A percentile compares a stretch with the other conserved stretches of the same genome.
Evolutionary conservation across 1,140 invertebrate genomes (phyloP).

Genomic region (Ganaspis sp.): DNA sequence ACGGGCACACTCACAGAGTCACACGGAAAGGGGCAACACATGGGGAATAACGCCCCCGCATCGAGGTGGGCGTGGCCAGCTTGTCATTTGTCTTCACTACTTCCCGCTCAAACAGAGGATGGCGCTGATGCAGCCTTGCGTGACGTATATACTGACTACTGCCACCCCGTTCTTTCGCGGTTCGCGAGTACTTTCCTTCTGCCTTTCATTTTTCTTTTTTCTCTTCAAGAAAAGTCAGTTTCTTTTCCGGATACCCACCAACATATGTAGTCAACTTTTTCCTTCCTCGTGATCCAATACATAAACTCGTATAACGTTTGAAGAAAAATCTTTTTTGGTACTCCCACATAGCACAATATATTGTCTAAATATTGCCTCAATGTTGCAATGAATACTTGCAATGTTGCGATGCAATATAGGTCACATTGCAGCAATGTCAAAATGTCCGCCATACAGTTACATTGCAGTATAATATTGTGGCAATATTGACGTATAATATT

Average conservation of each 20-base stretch:
- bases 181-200: constrained; percentile 43
- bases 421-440: no score
- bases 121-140: constrained; percentile 54
- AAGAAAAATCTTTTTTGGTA: no score
- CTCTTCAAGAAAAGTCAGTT: constrained; percentile 26
- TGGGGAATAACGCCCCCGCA: constrained; percentile 64
- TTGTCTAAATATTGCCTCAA: no score
- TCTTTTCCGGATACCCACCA: constrained; percentile 16
- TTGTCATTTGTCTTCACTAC: constrained; percentile 70
- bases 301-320: neutral
- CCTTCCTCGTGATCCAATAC: neutral
- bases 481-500: no score
- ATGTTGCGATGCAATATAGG: no score
- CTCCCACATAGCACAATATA: no score
- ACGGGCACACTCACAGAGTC: neutral
- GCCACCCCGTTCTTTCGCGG: constrained; percentile 52
- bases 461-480: no score
- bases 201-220: constrained; percentile 35
- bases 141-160: constrained; percentile 67
- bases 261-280: neutral
- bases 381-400: no score
- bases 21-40: neutral
- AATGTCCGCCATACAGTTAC: no score
- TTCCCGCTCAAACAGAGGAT: constrained; percentile 59
- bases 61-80: constrained; percentile 66